These are phyloP conservation scores for Zosterops borbonicus DNA, from an alignment of 2,113 vertebrate species.

Conservation along the genomic window DNA sequence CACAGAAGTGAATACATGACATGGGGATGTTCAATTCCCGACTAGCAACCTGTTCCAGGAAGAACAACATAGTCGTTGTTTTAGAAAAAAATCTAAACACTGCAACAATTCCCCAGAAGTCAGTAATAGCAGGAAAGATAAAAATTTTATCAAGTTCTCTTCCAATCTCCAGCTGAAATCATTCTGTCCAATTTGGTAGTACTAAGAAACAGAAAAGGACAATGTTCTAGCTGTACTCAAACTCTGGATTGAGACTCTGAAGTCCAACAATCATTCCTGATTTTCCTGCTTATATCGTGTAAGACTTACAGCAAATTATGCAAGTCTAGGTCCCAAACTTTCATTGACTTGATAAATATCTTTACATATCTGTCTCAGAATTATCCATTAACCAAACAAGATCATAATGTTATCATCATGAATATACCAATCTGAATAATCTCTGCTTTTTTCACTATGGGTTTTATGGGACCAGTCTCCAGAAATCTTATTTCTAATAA, in stretches of 20 bases:
- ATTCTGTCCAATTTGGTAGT: background rate
- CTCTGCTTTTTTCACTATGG: background rate
- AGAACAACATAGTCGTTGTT: background rate
- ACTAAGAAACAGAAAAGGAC: background rate
- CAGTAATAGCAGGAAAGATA: background rate
- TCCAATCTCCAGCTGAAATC: background rate
- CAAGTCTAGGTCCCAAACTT: background rate
- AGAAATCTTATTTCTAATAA: background rate
- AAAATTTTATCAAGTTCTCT: background rate
- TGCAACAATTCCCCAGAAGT: background rate
- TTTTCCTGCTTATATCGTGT: background rate
- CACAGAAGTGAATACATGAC: slow-evolving; percentile 81
- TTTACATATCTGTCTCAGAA: background rate
- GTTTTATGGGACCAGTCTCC: background rate
- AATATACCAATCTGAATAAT: background rate
- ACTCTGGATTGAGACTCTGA: background rate
- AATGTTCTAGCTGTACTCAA: background rate
- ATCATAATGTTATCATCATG: background rate
- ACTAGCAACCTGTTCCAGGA: slow-evolving; percentile 82
- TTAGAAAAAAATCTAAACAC: background rate
- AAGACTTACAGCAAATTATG: background rate
- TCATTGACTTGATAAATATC: background rate
- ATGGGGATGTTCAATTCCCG: slow-evolving; percentile 81
- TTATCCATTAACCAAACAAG: background rate
- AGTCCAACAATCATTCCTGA: background rate